Percentiles rank a stretch among this genome's conserved stretches.
These are phyloP conservation scores for Porites evermanni DNA, from an alignment of 92 coral and sea anemone genomes.

Conservation along the genomic window DNA sequence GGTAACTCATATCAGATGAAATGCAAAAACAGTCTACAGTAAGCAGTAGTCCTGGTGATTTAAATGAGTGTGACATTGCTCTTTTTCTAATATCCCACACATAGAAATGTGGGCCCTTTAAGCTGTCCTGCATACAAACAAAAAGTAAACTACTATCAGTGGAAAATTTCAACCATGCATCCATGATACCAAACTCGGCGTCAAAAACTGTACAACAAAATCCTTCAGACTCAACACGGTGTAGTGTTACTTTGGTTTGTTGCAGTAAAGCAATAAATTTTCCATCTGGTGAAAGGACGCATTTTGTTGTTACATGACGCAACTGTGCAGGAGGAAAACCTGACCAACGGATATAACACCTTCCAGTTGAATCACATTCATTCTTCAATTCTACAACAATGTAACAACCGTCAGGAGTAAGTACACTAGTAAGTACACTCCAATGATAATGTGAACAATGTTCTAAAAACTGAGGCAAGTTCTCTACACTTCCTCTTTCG, in stretches of 20 bases:
- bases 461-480: conserved; percentile 31
- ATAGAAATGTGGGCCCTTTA: not conserved
- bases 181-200: not conserved
- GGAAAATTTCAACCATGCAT: not conserved
- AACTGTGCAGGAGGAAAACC: too few species aligned
- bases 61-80: not conserved
- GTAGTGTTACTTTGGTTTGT: too few species aligned
- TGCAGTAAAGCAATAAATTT: too few species aligned
- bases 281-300: too few species aligned
- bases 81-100: conserved; percentile 10
- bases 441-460: not conserved
- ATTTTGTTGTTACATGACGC: too few species aligned
- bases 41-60: not conserved
- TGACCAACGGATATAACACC: not conserved
- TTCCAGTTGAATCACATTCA: too few species aligned
- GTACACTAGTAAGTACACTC: not conserved
- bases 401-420: not conserved
- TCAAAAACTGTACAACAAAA: not conserved
- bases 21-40: not conserved
- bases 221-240: not conserved
- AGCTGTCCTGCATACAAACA: conserved; percentile 1
- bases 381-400: not conserved
- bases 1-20: not conserved
- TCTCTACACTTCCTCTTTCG: conserved; percentile 4
- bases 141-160: not conserved